Evolutionary conservation across 2,888 invertebrate genomes (phyloP).

Genomic region (Zaprionus lineosus): DNA sequence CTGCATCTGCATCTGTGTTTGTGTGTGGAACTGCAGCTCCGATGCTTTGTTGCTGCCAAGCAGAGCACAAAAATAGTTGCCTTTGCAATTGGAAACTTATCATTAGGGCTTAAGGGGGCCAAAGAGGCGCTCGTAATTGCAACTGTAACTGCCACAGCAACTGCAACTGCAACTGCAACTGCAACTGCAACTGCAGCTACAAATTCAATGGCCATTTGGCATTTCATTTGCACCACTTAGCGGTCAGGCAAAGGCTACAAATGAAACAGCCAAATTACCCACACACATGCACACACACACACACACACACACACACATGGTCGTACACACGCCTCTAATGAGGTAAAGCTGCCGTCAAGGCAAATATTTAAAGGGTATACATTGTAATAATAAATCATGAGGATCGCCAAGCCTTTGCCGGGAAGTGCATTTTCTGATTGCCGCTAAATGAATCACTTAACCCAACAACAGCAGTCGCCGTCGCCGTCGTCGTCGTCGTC

Average conservation of each 20-base stretch:
- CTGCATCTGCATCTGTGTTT: conserved; percentile 21
- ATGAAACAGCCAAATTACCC: neutral
- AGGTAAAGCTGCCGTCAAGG: conserved; percentile 68
- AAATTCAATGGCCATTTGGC: conserved; percentile 50
- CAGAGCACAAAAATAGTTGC: conserved; percentile 73
- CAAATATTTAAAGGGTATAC: conserved; percentile 53
- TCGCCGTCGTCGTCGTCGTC: neutral
- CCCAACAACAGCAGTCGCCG: conserved; percentile 41
- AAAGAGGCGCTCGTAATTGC: too few relatives aligned
- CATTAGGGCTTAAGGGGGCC: too few relatives aligned
- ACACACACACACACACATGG: too few relatives aligned
- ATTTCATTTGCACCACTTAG: conserved; percentile 56
- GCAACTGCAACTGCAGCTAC: neutral
- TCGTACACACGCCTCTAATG: conserved; percentile 59
- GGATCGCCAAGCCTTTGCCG: conserved; percentile 43
- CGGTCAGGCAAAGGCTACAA: conserved; percentile 23
- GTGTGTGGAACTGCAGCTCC: conserved; percentile 20
- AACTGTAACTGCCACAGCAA: conserved; percentile 1
- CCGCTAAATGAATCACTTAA: conserved; percentile 77
- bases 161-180: too few relatives aligned
- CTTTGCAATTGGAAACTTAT: conserved; percentile 67
- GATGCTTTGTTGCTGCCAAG: conserved; percentile 68
- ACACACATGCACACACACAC: too few relatives aligned
- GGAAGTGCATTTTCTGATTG: conserved; percentile 76
- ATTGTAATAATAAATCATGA: conserved; percentile 67